phyloP scores from a whole-genome alignment of 2,797 vertebrate species.

The Catharus ustulatus region DNA sequence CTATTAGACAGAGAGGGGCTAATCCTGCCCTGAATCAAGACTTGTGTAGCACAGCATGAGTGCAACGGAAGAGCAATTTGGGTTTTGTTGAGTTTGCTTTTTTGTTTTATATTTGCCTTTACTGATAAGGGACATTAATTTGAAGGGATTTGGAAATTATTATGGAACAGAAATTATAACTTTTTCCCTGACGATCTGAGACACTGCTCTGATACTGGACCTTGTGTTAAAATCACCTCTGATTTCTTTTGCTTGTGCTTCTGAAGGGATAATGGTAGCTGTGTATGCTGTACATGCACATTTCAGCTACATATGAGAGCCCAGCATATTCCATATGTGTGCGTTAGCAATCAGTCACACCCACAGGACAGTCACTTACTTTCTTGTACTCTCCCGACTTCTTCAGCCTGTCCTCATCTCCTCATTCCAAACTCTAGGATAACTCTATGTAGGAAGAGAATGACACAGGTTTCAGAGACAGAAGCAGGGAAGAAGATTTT shows the following conservation, averaged over 20 bases:
- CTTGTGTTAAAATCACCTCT: background rate
- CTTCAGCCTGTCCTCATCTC: background rate
- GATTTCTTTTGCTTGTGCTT: background rate
- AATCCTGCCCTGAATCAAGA: background rate
- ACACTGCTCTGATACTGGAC: background rate
- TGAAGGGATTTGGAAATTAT: background rate
- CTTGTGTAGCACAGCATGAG: background rate
- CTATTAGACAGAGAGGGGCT: background rate
- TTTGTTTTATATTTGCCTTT: background rate
- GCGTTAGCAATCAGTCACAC: background rate
- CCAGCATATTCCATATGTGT: background rate
- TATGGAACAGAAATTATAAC: background rate
- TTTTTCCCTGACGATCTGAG: background rate
- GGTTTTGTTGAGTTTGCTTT: background rate
- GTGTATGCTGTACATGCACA: background rate
- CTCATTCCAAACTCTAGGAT: background rate
- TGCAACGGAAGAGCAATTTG: background rate
- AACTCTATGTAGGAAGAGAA: background rate
- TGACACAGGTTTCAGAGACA: background rate
- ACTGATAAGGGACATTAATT: background rate
- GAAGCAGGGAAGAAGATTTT: background rate
- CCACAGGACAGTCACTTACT: background rate
- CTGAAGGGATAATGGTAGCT: background rate
- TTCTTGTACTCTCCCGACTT: background rate
- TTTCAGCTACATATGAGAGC: background rate